A percentile compares a stretch with the other conserved stretches of the same genome.
phyloP scores from a whole-genome alignment of 1,140 invertebrate species.

The Delia radicum region DNA sequence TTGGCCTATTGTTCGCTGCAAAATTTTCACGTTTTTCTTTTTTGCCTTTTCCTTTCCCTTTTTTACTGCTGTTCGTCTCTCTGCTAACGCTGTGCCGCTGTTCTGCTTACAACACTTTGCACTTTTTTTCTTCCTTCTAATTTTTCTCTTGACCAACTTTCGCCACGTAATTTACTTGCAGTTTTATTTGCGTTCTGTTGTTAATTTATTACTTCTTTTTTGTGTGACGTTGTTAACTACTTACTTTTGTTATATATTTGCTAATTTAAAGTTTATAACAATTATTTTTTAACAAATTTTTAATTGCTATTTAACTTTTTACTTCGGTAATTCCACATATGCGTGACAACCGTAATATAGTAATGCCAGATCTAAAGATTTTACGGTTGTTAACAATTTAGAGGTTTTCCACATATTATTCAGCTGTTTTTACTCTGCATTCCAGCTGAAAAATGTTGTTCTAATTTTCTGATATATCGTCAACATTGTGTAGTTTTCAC shows the following conservation, averaged over 20 bases:
- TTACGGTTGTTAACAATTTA: no score
- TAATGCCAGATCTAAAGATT: not conserved
- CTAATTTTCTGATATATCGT: no score
- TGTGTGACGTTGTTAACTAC: not conserved
- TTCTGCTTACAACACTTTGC: conserved; percentile 6
- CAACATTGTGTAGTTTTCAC: no score
- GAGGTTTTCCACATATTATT: no score
- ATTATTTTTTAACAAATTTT: conserved; percentile 23
- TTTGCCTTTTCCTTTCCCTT: not conserved
- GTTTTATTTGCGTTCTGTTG: not conserved
- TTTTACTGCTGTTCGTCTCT: not conserved
- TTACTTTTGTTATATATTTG: conserved; percentile 19
- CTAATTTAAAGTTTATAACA: conserved; percentile 17
- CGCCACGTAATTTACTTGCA: conserved; percentile 13
- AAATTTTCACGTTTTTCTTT: conserved; percentile 24
- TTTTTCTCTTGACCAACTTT: conserved; percentile 12
- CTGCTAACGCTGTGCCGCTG: not conserved
- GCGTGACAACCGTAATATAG: not conserved
- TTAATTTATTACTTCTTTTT: not conserved
- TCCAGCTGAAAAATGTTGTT: no score
- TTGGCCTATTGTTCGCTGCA: conserved; percentile 11
- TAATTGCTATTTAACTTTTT: conserved; percentile 13
- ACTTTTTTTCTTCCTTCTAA: conserved; percentile 11
- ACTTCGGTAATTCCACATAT: conserved; percentile 12
- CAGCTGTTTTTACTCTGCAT: no score